A percentile compares a stretch with the other conserved stretches of the same genome.
Evolutionary conservation across 2,888 invertebrate genomes (phyloP).

Genomic region (Dioctria rufipes): DNA sequence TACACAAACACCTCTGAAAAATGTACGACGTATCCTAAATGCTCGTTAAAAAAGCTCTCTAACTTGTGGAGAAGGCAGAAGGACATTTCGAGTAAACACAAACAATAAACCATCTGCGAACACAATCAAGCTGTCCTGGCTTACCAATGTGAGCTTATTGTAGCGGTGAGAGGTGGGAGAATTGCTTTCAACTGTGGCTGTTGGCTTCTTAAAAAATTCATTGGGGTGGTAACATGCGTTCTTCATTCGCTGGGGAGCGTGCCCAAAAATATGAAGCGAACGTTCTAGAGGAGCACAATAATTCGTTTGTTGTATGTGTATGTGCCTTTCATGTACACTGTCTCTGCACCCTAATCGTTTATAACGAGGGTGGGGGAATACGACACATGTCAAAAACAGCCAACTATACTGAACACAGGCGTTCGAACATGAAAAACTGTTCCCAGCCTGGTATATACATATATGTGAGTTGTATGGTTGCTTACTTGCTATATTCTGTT

Average conservation of each 20-base stretch:
- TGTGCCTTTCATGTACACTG: constrained; percentile 4
- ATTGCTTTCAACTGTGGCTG: constrained; percentile 37
- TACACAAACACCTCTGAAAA: constrained; percentile 18
- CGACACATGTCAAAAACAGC: constrained; percentile 59
- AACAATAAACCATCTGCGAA: constrained; percentile 46
- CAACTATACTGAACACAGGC: constrained; percentile 53
- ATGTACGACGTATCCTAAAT: constrained; percentile 30
- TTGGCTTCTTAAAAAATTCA: constrained; percentile 36
- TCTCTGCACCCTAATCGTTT: background rate
- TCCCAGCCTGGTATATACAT: background rate
- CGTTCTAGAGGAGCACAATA: background rate
- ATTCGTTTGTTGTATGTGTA: background rate
- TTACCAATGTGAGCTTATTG: background rate
- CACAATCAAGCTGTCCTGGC: constrained; percentile 25
- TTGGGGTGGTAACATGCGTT: constrained; percentile 24
- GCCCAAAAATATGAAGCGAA: background rate
- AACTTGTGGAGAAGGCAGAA: constrained; percentile 25
- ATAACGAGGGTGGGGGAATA: constrained; percentile 26
- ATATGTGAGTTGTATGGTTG: background rate
- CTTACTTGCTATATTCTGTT: constrained; percentile 30
- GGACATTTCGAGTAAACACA: constrained; percentile 41
- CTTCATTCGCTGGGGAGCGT: background rate
- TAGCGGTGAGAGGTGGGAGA: background rate
- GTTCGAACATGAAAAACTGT: constrained; percentile 50
- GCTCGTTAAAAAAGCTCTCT: constrained; percentile 10